Percentiles rank a stretch among this genome's conserved stretches.
Conservation (phyloP, 2,113 vertebrate genomes). For the Eleginops maclovinus region DNA sequence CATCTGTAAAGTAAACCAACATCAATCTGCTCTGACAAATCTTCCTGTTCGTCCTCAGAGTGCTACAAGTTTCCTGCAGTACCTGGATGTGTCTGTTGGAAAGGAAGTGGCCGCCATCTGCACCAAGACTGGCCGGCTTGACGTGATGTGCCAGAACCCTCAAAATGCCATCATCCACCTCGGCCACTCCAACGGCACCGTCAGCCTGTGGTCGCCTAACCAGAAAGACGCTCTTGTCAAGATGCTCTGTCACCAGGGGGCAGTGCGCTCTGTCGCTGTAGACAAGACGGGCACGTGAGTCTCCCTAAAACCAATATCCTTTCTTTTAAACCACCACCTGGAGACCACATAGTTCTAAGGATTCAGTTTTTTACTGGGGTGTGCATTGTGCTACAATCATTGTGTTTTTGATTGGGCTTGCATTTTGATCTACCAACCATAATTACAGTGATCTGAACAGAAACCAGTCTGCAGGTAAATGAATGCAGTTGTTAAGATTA, state of each 20-base stretch:
- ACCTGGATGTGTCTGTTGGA: slow-evolving; percentile 91
- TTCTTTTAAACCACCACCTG: too few relatives aligned
- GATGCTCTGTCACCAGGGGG: slow-evolving; percentile 90
- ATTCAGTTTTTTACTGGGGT: neutral
- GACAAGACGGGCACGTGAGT: slow-evolving; percentile 91
- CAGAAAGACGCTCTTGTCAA: slow-evolving; percentile 89
- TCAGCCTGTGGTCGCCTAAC: slow-evolving; percentile 92
- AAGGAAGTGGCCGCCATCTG: slow-evolving; percentile 87
- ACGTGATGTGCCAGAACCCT: slow-evolving; percentile 91
- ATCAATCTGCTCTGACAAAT: neutral
- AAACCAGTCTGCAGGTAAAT: too few relatives aligned
- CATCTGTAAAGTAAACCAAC: neutral
- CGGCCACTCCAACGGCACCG: slow-evolving; percentile 88
- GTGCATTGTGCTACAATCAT: neutral
- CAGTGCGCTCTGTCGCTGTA: slow-evolving; percentile 86
- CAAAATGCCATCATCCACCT: slow-evolving; percentile 90
- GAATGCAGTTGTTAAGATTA: too few relatives aligned
- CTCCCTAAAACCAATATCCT: neutral
- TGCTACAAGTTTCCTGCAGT: slow-evolving; percentile 90
- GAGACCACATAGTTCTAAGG: neutral
- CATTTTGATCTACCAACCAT: too few relatives aligned
- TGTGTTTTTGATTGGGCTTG: neutral
- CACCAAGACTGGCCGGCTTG: slow-evolving; percentile 86
- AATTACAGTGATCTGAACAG: too few relatives aligned
- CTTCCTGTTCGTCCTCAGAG: slow-evolving; percentile 77